These are phyloP conservation scores for Chionomys nivalis DNA, from an alignment of 2,113 vertebrate species.

Conservation along the genomic window DNA sequence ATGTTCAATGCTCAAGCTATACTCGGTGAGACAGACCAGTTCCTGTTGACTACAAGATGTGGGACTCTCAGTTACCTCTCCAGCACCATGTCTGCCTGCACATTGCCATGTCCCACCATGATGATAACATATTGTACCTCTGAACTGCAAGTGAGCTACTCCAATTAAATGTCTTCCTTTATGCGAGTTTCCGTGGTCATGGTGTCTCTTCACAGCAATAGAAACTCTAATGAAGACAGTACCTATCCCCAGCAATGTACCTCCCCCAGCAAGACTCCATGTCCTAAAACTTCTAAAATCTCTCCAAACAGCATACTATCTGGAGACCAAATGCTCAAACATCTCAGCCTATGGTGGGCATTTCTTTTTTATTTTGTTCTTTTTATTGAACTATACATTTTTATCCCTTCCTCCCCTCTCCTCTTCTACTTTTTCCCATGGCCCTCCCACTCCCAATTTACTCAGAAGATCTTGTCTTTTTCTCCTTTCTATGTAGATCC, in stretches of 20 bases:
- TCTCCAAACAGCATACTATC: too few species aligned
- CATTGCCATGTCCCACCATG: background rate
- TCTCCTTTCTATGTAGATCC: too few species aligned
- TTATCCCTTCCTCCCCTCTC: too few species aligned
- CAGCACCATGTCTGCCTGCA: background rate
- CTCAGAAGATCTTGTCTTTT: too few species aligned
- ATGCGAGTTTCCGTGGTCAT: background rate
- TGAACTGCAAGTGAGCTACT: background rate
- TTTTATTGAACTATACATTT: too few species aligned
- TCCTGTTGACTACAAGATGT: background rate
- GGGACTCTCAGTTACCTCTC: too few species aligned
- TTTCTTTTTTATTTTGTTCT: too few species aligned
- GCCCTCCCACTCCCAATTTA: too few species aligned
- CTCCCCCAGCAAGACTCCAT: background rate
- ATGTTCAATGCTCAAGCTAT: background rate
- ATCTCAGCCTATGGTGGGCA: background rate
- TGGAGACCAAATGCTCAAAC: background rate
- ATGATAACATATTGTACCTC: background rate
- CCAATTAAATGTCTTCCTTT: background rate
- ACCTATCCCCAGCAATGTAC: background rate
- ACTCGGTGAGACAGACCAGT: background rate
- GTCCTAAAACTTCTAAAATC: background rate
- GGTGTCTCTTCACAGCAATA: background rate
- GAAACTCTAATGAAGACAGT: background rate
- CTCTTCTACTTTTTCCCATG: too few species aligned